Evolutionary conservation across 2,888 invertebrate genomes (phyloP).

Genomic region (Cephus nigrinus): DNA sequence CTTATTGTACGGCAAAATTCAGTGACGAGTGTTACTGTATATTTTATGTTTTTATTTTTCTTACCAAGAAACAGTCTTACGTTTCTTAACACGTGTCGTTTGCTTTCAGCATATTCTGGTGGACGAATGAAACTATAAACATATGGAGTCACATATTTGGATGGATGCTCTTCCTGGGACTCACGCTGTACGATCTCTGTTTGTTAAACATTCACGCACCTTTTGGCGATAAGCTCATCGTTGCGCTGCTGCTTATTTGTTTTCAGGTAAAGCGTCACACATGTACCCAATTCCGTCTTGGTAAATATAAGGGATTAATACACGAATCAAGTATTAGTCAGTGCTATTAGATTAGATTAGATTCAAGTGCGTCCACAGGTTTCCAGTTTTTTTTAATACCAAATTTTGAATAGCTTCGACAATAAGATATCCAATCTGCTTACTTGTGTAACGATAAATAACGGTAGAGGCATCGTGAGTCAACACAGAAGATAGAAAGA

Average conservation of each 20-base stretch:
- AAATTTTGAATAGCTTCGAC: neutral
- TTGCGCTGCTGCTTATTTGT: constrained; percentile 84
- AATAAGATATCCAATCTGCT: neutral
- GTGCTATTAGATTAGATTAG: neutral
- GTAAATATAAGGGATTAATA: neutral
- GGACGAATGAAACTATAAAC: constrained; percentile 97
- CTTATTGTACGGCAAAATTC: neutral
- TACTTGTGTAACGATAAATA: neutral
- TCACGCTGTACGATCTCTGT: constrained; percentile 86
- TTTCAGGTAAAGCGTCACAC: constrained; percentile 76
- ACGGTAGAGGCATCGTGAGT: neutral
- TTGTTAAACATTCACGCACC: constrained; percentile 84
- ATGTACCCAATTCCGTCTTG: neutral
- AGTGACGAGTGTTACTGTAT: neutral
- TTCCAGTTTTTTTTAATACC: neutral
- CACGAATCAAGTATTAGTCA: neutral
- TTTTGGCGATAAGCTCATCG: constrained; percentile 85
- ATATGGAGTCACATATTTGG: constrained; percentile 97
- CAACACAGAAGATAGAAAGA: neutral
- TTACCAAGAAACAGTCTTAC: neutral
- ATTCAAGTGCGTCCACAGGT: neutral
- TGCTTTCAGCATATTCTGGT: constrained; percentile 86
- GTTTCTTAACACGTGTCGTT: neutral
- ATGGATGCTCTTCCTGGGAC: constrained; percentile 82
- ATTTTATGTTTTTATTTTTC: neutral